Evolutionary conservation across 2,113 vertebrate genomes (phyloP).

Genomic region (Electrona antarctica): DNA sequence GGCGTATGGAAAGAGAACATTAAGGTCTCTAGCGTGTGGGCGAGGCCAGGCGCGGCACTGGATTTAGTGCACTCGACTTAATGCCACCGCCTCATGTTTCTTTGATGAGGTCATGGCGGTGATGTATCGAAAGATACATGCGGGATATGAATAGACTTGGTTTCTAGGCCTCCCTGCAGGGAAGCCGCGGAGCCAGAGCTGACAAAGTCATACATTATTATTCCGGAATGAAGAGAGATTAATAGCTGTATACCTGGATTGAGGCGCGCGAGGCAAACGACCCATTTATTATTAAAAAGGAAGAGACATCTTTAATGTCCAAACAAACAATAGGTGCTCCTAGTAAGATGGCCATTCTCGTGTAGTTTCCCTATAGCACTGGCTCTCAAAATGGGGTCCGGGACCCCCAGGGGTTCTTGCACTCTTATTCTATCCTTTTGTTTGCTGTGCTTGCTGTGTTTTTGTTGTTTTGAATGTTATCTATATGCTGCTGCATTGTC

Average conservation of each 20-base stretch:
- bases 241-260: constrained; percentile 52
- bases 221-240: constrained; percentile 39
- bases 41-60: constrained; percentile 35
- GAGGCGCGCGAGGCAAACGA: constrained; percentile 35
- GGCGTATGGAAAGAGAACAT: constrained; percentile 26
- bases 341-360: too few species aligned
- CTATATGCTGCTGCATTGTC: too few species aligned
- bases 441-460: too few species aligned
- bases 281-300: constrained; percentile 38
- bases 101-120: constrained; percentile 75
- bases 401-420: too few species aligned
- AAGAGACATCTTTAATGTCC: neutral
- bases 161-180: constrained; percentile 49
- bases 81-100: constrained; percentile 71
- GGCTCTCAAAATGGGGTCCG: too few species aligned
- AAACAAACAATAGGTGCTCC: neutral
- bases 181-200: too few species aligned
- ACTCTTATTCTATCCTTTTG: too few species aligned
- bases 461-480: too few species aligned
- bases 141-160: constrained; percentile 69
- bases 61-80: constrained; percentile 68
- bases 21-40: constrained; percentile 47
- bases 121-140: constrained; percentile 53
- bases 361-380: too few species aligned
- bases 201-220: neutral